Conservation (phyloP, 2,888 invertebrate species). For the Xestia ashworthii region DNA sequence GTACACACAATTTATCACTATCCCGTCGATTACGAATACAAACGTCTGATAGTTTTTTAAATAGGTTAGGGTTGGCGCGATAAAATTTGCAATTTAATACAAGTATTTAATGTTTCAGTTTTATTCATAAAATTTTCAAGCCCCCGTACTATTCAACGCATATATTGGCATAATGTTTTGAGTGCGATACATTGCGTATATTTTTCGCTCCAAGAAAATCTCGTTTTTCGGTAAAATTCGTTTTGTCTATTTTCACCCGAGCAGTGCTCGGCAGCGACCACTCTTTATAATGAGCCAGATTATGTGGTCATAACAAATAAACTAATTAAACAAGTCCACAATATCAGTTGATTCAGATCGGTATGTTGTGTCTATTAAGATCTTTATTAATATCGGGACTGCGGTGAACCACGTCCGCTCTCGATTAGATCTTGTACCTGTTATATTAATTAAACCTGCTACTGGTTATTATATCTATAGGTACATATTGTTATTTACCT, state of each 20-base stretch:
- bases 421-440: conserved; percentile 24
- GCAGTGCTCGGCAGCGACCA: no score
- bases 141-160: no score
- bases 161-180: no score
- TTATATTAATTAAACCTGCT: conserved; percentile 14
- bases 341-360: conserved; percentile 4
- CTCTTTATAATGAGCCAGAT: neutral
- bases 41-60: no score
- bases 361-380: conserved; percentile 2
- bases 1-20: no score
- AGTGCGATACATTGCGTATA: no score
- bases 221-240: neutral
- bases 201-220: no score
- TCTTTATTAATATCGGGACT: conserved; percentile 26
- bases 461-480: neutral
- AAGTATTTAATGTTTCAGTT: no score
- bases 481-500: neutral
- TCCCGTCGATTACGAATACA: no score
- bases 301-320: neutral
- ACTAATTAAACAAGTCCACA: neutral
- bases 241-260: neutral
- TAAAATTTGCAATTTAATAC: no score
- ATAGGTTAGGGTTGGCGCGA: no score
- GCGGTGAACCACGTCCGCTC: conserved; percentile 12
- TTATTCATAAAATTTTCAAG: no score